Evolutionary conservation across 1,140 invertebrate genomes (phyloP).

Genomic region (Agraylea sexmaculata): DNA sequence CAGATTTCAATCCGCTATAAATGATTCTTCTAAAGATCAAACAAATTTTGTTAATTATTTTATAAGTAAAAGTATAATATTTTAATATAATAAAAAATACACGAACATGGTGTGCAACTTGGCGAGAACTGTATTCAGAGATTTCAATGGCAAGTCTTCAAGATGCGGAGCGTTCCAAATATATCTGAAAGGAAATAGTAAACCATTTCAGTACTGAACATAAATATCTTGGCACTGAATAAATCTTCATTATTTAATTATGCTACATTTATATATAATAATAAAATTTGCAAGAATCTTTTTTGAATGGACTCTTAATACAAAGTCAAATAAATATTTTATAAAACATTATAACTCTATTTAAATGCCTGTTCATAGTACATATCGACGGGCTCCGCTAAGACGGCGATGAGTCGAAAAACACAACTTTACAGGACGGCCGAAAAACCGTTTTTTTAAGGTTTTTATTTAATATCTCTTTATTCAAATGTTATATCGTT

Average conservation of each 20-base stretch:
- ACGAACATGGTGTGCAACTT: slow-evolving; percentile 4
- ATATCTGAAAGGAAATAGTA: no score
- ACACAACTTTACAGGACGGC: no score
- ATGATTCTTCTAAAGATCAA: slow-evolving; percentile 15
- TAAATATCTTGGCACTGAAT: no score
- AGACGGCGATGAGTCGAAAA: no score
- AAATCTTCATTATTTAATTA: no score
- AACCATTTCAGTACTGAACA: no score
- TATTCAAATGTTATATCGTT: no score
- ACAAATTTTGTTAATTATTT: slow-evolving; percentile 8
- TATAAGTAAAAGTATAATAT: slow-evolving; percentile 5
- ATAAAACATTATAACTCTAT: background rate
- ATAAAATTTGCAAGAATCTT: slow-evolving; percentile 5
- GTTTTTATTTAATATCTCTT: no score
- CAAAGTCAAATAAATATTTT: slow-evolving; percentile 3
- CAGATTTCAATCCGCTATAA: slow-evolving; percentile 16
- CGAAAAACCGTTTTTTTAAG: no score
- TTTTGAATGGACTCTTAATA: background rate
- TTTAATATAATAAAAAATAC: background rate
- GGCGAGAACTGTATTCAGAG: slow-evolving; percentile 8
- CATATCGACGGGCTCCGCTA: no score
- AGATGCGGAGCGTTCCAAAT: slow-evolving; percentile 16
- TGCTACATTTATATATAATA: no score
- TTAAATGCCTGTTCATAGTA: background rate
- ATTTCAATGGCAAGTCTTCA: slow-evolving; percentile 10